Evolutionary conservation across 2,797 vertebrate species (phyloP).

Genomic region (Crax fasciolata): DNA sequence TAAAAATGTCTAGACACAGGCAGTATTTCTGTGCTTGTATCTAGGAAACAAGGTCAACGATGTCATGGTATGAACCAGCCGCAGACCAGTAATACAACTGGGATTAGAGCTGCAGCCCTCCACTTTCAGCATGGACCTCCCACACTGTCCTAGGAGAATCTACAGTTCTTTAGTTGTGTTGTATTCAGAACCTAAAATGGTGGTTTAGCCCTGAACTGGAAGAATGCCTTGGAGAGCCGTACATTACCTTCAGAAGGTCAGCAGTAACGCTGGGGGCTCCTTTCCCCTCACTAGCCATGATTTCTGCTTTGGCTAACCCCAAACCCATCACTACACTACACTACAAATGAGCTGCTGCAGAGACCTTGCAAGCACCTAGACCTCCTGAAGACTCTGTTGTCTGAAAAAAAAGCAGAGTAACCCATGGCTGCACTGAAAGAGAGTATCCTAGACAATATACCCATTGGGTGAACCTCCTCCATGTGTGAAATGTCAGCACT

Average conservation of each 20-base stretch:
- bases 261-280: not conserved
- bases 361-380: not conserved
- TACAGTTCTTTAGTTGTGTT: not conserved
- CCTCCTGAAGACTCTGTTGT: not conserved
- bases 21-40: not conserved
- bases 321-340: not conserved
- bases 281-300: not conserved
- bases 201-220: not conserved
- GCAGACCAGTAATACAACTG: not conserved
- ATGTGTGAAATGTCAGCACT: not conserved
- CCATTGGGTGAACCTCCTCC: not conserved
- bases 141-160: not conserved
- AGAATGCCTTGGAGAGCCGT: not conserved
- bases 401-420: not conserved
- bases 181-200: not conserved
- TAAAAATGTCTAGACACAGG: conserved; percentile 1
- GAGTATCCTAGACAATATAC: not conserved
- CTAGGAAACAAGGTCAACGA: conserved; percentile 5
- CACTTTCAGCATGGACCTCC: not conserved
- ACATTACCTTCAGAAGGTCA: not conserved
- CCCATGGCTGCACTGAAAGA: not conserved
- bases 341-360: not conserved
- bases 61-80: not conserved
- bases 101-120: not conserved
- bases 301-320: not conserved